Percentiles rank a stretch among this genome's conserved stretches.
Evolutionary conservation across 2,797 vertebrate species (phyloP).

Genomic region (Phataginus tetradactyla): DNA sequence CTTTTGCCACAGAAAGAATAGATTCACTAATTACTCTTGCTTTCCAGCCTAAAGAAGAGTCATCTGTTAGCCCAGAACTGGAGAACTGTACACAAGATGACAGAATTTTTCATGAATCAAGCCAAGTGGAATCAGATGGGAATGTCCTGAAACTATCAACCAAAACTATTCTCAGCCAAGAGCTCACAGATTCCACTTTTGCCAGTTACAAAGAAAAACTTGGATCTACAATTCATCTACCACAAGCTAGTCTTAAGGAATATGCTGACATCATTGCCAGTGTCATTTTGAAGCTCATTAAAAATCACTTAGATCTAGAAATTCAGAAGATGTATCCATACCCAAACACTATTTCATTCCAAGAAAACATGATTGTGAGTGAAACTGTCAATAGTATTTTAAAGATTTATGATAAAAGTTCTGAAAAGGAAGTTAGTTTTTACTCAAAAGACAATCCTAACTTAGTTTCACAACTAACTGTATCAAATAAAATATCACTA

Average conservation of each 20-base stretch:
- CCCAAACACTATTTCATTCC: constrained; percentile 44
- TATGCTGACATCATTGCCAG: constrained; percentile 71
- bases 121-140: constrained; percentile 30
- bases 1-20: constrained; percentile 72
- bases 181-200: constrained; percentile 31
- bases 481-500: background rate
- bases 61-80: constrained; percentile 16
- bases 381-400: constrained; percentile 70
- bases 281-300: constrained; percentile 71
- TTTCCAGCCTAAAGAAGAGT: constrained; percentile 47
- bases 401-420: constrained; percentile 63
- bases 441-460: constrained; percentile 14
- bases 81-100: constrained; percentile 32
- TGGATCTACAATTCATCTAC: constrained; percentile 28
- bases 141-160: constrained; percentile 48
- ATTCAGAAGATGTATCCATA: constrained; percentile 42
- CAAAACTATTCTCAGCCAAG: constrained; percentile 9
- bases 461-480: background rate
- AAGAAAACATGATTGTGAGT: constrained; percentile 61
- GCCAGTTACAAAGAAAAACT: constrained; percentile 23
- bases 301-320: constrained; percentile 77
- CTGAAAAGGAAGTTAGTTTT: constrained; percentile 44
- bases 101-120: constrained; percentile 2
- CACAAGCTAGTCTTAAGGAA: constrained; percentile 67
- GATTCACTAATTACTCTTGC: constrained; percentile 50